These are phyloP conservation scores for Saccopteryx bilineata DNA, from an alignment of 2,113 vertebrate genomes.

Conservation along the genomic window DNA sequence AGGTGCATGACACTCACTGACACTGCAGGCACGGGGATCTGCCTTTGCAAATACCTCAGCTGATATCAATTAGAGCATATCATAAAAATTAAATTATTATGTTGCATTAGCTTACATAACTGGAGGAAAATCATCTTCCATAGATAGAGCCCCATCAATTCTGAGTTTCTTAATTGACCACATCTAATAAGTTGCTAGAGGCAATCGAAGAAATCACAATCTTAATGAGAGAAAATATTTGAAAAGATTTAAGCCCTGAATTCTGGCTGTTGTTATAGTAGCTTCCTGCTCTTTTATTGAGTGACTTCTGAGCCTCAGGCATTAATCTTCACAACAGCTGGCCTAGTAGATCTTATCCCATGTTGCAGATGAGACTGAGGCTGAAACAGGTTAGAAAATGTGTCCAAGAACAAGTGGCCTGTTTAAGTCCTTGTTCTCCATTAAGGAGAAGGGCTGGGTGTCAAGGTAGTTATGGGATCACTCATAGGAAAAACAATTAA, in stretches of 20 bases:
- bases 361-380: neutral
- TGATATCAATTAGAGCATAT: neutral
- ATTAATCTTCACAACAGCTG: neutral
- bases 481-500: neutral
- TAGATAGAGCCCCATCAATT: neutral
- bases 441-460: neutral
- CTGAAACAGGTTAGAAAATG: neutral
- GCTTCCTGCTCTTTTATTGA: neutral
- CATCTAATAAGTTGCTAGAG: neutral
- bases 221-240: constrained; percentile 26
- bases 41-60: neutral
- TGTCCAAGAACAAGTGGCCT: neutral
- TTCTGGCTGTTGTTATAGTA: neutral
- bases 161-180: neutral
- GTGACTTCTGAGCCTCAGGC: neutral
- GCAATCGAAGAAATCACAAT: neutral
- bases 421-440: neutral
- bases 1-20: neutral
- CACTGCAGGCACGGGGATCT: neutral
- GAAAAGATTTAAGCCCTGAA: neutral
- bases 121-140: neutral
- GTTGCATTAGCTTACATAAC: neutral
- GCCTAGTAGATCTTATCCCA: neutral
- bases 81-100: neutral
- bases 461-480: neutral